Evolutionary conservation across 2,113 vertebrate species (phyloP), one percentile per base, ranked within the genome.

Genomic region (Calyptomena viridis): DNA sequence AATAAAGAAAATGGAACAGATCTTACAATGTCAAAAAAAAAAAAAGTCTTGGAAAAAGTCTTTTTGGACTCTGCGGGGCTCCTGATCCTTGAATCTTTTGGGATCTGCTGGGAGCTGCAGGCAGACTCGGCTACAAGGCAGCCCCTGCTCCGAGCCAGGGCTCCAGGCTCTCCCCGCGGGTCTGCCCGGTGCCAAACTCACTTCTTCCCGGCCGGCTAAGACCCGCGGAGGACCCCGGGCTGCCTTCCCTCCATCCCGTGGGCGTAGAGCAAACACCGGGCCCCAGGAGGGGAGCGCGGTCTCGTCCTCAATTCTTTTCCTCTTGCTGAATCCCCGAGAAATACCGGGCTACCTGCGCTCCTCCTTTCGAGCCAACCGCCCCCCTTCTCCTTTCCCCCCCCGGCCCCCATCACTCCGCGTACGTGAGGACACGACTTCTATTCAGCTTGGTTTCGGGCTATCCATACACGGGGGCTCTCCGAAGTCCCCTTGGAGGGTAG

Each of bases 391-490:
- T 12, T 35, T 35, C n/a, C 31, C 55, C 8, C 27, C 40, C 40
- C n/a, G n/a, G n/a, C n/a, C 33, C 28, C 35, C 39, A 9, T 12
- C 30, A 3, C 62, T 39, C 21, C 6, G 12, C 33, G 13, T 16
- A 52, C 56, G 28, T 37, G 44, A 60, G 33, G 39, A 58, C 17
- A 10, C 52, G 28, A 31, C 44, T 40, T 37, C 17, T 9, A 68
- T n/a, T 23, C 31, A 5, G 27, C 39, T 58, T 30, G 17, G 50
- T 31, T 37, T 5, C 22, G 49, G 18, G n/a, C 60, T 63, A 2
- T 14, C 46, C 14, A 1, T 2, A 5, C 1, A 14, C 12, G 7
- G n/a, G 21, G 31, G 20, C 6, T 21, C 31, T 40, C 28, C 47
- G 5, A 11, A 63, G 8, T 8, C 11, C 58, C 44, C 28, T 8